Evolutionary conservation across 2,797 vertebrate genomes (phyloP), one percentile per base, ranked within the genome.

Genomic region (Australoheros facetus): DNA sequence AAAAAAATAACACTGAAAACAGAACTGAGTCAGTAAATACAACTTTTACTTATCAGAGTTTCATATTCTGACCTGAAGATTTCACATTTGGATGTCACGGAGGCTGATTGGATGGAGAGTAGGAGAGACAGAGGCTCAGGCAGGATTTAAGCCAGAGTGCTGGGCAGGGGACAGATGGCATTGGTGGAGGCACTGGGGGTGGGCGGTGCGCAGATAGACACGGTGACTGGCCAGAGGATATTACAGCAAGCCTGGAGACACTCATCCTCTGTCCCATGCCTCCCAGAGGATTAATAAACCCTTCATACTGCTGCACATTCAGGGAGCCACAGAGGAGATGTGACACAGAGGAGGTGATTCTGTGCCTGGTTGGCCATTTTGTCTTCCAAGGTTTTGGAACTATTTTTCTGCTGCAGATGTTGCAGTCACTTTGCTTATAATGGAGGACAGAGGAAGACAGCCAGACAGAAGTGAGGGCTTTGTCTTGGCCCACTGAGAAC

Each of bases 131-230:
- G 8, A 53, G 70, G 78, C 85, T 88, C 87, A 90, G 80, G 54
- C 10, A 85, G 84, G 89, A 92, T 80, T 86, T 89, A 87, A 88
- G 82, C 81, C 92, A 80, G 87, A 91, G 82, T 73, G 79, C 86
- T 77, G 79, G 77, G 75, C 89, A 92, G 93, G 91, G 94, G 93
- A 91, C 94, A 95, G 94, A 95, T 95, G 94, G 93, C 78, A 51
- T n/a, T 84, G 64, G 89, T 85, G 79, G 78, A 81, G 78, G 83
- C 51, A 74, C 88, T 54, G 76, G 84, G 77, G 85, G 85, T 2
- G 74, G 82, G 77, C 4, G 28, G 82, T 30, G 74, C 81, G 60
- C 60, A 78, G 69, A 86, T 56, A 87, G 83, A 88, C 42, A 5
- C 76, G 73, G 73, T 58, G 90, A 84, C 82, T 85, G 86, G 87